Evolutionary conservation across 2,797 vertebrate genomes (phyloP), one percentile per base, ranked within the genome.

Genomic region (Enteromius anoplus): DNA sequence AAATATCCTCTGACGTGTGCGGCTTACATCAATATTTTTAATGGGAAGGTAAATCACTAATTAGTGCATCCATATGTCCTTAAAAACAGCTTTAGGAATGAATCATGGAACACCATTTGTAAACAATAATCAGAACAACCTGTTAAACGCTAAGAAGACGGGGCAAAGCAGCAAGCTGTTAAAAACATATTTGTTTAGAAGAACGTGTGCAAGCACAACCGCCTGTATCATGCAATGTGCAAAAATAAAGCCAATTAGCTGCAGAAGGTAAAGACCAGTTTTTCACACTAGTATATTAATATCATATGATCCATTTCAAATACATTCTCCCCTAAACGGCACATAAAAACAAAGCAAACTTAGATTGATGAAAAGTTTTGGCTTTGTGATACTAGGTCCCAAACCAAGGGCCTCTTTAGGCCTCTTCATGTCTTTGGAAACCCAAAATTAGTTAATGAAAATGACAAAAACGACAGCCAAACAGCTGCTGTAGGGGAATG

Each of bases 81-180:
- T 58, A 4, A 58, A 60, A 60, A 40, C 73, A 17, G 32, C 51
- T 42, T 40, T 42, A 55, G 53, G 7, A 37, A 60, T 53, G 34
- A 75, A 42, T 75, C 32, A 75, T 23, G 12, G 73, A 75, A 21
- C 6, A 4, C 10, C 29, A 75, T 75, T 75, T 75, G 29, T 37
- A 21, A 76, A 76, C 37, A 76, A 26, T 15, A 60, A 42, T 60
- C 73, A 10, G 53, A 76, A 60, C n/a, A 58, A 60, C 34, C 53
- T 60, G 72, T 55, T 75, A 26, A 75, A 53, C 6, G 21, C 71
- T 15, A 11, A 75, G 32, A 62, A 17, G 73, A 42, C 11, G n/a
- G 26, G 26, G 3, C 21, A 47, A 8, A 3, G 73, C 53, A 58
- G 53, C 12, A 40, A 75, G 34, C 14, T 60, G 51, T 42, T 23